phyloP scores from a whole-genome alignment of 2,888 invertebrate species.

The Osmoderma eremita region DNA sequence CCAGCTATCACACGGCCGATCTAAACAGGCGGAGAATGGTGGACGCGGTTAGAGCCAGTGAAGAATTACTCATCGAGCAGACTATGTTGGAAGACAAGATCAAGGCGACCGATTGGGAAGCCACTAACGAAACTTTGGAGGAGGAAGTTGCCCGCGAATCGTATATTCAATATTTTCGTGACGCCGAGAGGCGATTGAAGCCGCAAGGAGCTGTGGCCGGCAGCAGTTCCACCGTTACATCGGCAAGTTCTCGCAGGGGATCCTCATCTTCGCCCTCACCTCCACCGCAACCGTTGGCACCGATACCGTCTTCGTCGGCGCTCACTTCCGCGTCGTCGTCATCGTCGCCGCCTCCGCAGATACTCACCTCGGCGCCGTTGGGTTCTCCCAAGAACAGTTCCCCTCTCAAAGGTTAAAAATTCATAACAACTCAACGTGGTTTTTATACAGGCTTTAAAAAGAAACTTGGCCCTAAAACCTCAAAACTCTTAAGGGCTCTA shows the following conservation, averaged over 20 bases:
- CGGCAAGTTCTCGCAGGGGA: constrained; percentile 56
- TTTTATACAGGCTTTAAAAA: too few relatives aligned
- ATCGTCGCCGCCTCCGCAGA: too few relatives aligned
- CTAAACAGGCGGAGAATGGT: constrained; percentile 76
- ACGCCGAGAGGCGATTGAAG: constrained; percentile 61
- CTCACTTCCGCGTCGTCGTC: too few relatives aligned
- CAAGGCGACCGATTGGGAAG: constrained; percentile 90
- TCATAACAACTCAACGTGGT: neutral
- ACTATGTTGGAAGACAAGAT: constrained; percentile 92
- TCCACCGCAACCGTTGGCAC: too few relatives aligned
- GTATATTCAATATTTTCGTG: constrained; percentile 75
- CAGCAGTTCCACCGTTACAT: constrained; percentile 60
- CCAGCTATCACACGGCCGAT: constrained; percentile 76
- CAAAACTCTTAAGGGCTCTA: too few relatives aligned
- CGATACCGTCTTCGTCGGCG: too few relatives aligned
- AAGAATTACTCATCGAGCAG: constrained; percentile 84
- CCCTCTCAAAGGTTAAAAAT: constrained; percentile 32
- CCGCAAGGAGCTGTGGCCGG: constrained; percentile 59
- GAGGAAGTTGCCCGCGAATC: constrained; percentile 88
- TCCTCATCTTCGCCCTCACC: constrained; percentile 53
- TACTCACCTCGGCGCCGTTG: too few relatives aligned
- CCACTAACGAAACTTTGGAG: constrained; percentile 89
- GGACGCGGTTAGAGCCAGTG: constrained; percentile 81
- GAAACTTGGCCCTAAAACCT: too few relatives aligned
- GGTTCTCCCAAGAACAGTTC: constrained; percentile 57